phyloP scores from a whole-genome alignment of 2,888 invertebrate genomes.

The Ypsolopha sequella region DNA sequence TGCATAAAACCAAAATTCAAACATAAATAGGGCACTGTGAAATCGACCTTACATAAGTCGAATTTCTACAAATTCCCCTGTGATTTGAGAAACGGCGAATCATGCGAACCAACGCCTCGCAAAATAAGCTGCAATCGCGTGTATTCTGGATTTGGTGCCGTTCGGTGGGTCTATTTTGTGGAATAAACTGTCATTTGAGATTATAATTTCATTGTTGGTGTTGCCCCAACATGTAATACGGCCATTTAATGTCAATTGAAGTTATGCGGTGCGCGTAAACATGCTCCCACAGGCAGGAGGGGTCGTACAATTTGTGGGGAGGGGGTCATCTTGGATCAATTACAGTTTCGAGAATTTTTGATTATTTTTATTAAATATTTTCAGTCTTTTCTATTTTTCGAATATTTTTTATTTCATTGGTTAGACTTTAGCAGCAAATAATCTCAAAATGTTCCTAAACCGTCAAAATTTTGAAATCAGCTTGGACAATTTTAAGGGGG shows the following conservation, averaged over 20 bases:
- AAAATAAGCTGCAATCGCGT: constrained; percentile 26
- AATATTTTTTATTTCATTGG: too few relatives aligned
- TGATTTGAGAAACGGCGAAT: constrained; percentile 42
- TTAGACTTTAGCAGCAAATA: too few relatives aligned
- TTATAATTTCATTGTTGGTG: constrained; percentile 35
- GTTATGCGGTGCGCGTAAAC: neutral
- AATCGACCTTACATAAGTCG: constrained; percentile 24
- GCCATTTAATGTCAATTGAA: constrained; percentile 38
- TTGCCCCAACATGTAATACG: constrained; percentile 34
- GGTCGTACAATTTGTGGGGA: too few relatives aligned
- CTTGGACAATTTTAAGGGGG: too few relatives aligned
- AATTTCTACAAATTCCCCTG: constrained; percentile 24
- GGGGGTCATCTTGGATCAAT: too few relatives aligned
- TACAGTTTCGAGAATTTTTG: too few relatives aligned
- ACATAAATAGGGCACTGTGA: constrained; percentile 34
- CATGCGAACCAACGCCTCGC: constrained; percentile 54
- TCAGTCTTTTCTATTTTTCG: too few relatives aligned
- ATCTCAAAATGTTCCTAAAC: too few relatives aligned
- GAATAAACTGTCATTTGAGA: constrained; percentile 46
- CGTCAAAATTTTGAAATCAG: too few relatives aligned
- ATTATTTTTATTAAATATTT: too few relatives aligned
- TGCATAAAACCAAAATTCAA: constrained; percentile 56
- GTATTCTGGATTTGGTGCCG: constrained; percentile 6
- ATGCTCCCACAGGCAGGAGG: too few relatives aligned
- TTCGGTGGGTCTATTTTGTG: constrained; percentile 35